Percentiles rank a stretch among this genome's conserved stretches.
phyloP scores from a whole-genome alignment of 1,140 invertebrate genomes.

The Hermetia illucens region DNA sequence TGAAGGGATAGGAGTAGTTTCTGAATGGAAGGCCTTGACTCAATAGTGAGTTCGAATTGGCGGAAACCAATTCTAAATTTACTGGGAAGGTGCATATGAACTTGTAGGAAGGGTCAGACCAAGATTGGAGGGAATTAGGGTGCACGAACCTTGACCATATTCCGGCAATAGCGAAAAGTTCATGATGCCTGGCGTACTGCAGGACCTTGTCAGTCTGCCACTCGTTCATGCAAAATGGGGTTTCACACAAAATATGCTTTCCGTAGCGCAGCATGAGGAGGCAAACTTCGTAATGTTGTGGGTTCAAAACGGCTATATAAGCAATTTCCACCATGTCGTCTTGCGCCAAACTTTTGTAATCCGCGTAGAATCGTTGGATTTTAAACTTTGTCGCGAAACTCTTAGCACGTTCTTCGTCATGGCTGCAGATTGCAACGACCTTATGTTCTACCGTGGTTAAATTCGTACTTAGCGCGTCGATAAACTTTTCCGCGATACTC shows the following conservation, averaged over 20 bases:
- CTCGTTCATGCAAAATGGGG: constrained; percentile 56
- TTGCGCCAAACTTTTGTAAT: constrained; percentile 52
- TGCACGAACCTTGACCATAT: constrained; percentile 64
- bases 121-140: no score
- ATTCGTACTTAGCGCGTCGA: constrained; percentile 39
- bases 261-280: constrained; percentile 55
- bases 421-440: constrained; percentile 53
- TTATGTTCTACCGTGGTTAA: constrained; percentile 44
- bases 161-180: constrained; percentile 64
- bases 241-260: constrained; percentile 72
- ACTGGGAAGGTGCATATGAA: no score
- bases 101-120: no score
- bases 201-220: constrained; percentile 46
- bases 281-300: constrained; percentile 46
- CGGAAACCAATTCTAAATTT: no score
- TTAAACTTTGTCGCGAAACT: constrained; percentile 52
- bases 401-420: constrained; percentile 45
- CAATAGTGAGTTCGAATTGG: no score
- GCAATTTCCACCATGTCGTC: constrained; percentile 61
- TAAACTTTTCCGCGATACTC: constrained; percentile 65
- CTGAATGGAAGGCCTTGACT: no score
- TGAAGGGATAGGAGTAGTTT: no score
- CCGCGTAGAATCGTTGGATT: constrained; percentile 50
- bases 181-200: constrained; percentile 40
- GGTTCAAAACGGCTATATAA: constrained; percentile 57